Base-by-base conservation (phyloP, 2,113 vertebrate genomes). In the Aptenodytes patagonicus region DNA sequence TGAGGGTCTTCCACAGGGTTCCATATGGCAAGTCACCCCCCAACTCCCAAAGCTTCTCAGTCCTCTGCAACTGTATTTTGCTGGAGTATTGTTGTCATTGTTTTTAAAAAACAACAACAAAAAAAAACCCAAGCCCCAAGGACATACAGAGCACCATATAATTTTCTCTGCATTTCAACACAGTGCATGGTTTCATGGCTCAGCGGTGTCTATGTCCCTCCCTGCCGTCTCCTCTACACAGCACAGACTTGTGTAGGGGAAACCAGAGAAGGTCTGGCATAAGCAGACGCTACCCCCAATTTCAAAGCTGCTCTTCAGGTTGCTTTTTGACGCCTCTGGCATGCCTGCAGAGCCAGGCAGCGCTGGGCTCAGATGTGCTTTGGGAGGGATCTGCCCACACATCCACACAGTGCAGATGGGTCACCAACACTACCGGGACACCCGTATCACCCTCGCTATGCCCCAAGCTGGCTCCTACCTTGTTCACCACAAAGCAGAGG, bases 391-490 rank as follows among this genome's bases (percentile, higher is more conserved):
- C 65, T n/a, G 22, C 69, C 15, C 1, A 3, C 15, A 24, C 2
- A 8, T 42, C 44, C 60, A 47, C 17, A 32, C 5, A 47, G 44
- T 2, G 29, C 38, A 71, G 44, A 29, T 25, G 40, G 49, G 22
- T 69, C 49, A 70, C 16, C 51, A 22, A 0, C 28, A 20, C 55
- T 52, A 65, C 47, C 3, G 9, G 42, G 26, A 52, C 25, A 47
- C 7, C 2, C 2, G 0, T 13, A 71, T 47, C 18, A 62, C 19
- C 38, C 34, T 60, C 2, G 2, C 60, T 58, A 5, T 11, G 38
- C 28, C 21, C 14, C 17, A n/a, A 11, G 46, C 11, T 31, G 3
- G 16, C 6, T 49, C 17, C 49, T 51, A 4, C 52, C 61, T 79
- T 28, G 32, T 6, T 69, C 32, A 75, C 15, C 21, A 10, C 40